Base-by-base conservation (phyloP, 1,140 invertebrate species). In the Dreissena rostriformis region DNA sequence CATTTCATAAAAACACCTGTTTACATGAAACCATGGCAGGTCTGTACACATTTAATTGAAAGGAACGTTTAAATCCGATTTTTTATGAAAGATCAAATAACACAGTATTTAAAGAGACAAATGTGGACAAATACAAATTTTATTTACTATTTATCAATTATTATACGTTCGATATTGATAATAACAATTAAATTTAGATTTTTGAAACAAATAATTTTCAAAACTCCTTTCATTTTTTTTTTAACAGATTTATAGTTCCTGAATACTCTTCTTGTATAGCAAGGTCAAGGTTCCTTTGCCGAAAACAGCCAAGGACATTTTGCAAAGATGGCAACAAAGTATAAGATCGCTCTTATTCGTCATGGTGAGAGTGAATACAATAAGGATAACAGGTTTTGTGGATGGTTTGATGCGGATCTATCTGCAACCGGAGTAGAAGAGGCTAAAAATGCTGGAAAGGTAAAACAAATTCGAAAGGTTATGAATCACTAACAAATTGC, bases 301-400 rank as follows among this genome's bases (percentile, higher is more conserved):
- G n/a, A 10, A 2, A 2, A 17, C 5, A 28, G 19, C 57, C 71
- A 82, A 82, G 80, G 80, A 74, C 79, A 39, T 7, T 12, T 14
- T 72, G 52, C 12, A 29, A 85, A 67, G 55, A 88, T 83, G 84
- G 73, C 88, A 39, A 84, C 90, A 14, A 89, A 89, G 61, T 91
- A 91, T 66, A 91, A 87, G 15, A 86, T 99, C 95, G 97, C 98
- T 80, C 97, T 98, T 96, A 96, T 98, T 87, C 96, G 98, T 89
- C 98, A 99, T 93, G 98, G 98, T 78, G 98, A 99, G 94, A 98
- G 97, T 90, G 97, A 98, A 93, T 99, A 97, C 97, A 99, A 99
- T 93, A 95, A 98, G 90, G 96, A 97, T 89, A 99, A 98, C 94
- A 94, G 97, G 51, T 99, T 98, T 91, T 98, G 97, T 91, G 98